Percentiles rank a stretch among this genome's conserved stretches.
These are phyloP conservation scores for Hepsetus odoe DNA, from an alignment of 2,113 vertebrate species.

Conservation along the genomic window DNA sequence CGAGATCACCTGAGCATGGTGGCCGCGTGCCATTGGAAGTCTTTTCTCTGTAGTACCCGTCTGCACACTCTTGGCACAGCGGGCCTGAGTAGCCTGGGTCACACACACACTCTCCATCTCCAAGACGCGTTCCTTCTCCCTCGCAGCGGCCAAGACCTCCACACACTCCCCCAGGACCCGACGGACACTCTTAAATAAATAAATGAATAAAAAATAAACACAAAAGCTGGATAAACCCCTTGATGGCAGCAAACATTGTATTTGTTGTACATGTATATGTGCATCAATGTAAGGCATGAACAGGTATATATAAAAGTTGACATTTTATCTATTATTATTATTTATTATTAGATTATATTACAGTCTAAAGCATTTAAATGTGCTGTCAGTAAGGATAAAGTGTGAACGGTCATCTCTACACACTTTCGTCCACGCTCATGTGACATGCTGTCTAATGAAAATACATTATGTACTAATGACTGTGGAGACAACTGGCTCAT, in stretches of 20 bases:
- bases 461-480: neutral
- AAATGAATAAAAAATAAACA: neutral
- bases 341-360: too few relatives aligned
- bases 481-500: neutral
- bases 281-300: too few relatives aligned
- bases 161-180: slow-evolving; percentile 82
- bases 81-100: slow-evolving; percentile 86
- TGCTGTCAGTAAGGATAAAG: too few relatives aligned
- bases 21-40: slow-evolving; percentile 77
- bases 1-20: slow-evolving; percentile 71
- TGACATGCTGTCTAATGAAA: neutral
- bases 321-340: too few relatives aligned
- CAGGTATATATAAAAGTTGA: too few relatives aligned
- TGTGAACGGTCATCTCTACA: too few relatives aligned
- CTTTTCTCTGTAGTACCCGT: slow-evolving; percentile 88
- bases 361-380: too few relatives aligned
- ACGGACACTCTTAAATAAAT: slow-evolving; percentile 83
- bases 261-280: too few relatives aligned
- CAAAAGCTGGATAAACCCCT: neutral
- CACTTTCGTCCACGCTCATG: too few relatives aligned
- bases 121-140: slow-evolving; percentile 88
- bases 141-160: slow-evolving; percentile 91
- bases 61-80: slow-evolving; percentile 87
- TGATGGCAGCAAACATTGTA: neutral
- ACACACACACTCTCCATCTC: slow-evolving; percentile 90